Evolutionary conservation across 2,797 vertebrate species (phyloP), one percentile per base, ranked within the genome.

Genomic region (Microcaecilia unicolor): DNA sequence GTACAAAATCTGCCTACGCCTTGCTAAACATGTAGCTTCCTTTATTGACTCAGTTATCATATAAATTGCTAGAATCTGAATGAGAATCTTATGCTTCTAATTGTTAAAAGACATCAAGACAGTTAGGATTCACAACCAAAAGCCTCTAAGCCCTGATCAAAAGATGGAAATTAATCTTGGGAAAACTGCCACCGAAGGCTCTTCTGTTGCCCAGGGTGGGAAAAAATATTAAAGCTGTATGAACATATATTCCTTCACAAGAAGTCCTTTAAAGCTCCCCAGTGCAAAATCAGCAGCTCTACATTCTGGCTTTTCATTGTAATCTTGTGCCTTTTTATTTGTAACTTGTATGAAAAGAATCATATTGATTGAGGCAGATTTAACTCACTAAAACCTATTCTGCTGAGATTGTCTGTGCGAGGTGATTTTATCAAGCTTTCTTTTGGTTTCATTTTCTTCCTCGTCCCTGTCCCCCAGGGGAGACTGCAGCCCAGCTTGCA

Each of bases 371-470:
- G 87, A 84, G 82, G 86, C 88, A 92, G 87, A 90, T 91, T 90
- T 94, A 91, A 94, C 88, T 90, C 90, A 88, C 89, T 94, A 87
- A 92, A 91, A 91, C 85, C 84, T 91, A 92, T 90, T 94, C 85
- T 78, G 71, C 76, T 61, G 88, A 89, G 88, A 92, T 91, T 91
- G 86, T 86, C 87, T 85, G 81, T 80, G 74, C 80, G 85, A 74
- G 87, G 86, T 91, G 91, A 96, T 95, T 92, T 90, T 93, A 93
- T 93, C 89, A 85, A 81, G 80, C 80, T 80, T 90, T 90, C 87
- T 88, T 91, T 92, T 83, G 84, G 87, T 92, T 94, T 92, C 90
- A 93, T 95, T 94, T 92, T 89, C 89, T 92, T 88, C 72, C 80
- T 85, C 84, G 91, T 93, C 86, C 87, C 84, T 80, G 84, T 87